Percentiles rank a stretch among this genome's conserved stretches.
These are phyloP conservation scores for Distichodus sexfasciatus DNA, from an alignment of 2,797 vertebrate species.

Conservation along the genomic window DNA sequence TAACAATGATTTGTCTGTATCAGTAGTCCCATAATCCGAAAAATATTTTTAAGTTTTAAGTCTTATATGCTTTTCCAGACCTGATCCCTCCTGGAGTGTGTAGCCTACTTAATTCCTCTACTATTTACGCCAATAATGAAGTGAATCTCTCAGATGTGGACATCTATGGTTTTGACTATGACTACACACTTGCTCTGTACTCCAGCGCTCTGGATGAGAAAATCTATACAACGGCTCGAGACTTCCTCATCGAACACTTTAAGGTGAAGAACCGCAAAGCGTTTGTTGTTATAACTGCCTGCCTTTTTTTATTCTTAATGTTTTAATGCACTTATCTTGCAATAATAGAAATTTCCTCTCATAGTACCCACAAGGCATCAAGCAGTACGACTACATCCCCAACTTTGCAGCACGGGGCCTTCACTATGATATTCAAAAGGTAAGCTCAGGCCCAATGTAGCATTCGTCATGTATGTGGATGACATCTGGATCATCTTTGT, in stretches of 20 bases:
- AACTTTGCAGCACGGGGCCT: constrained; percentile 81
- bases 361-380: constrained; percentile 78
- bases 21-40: no score
- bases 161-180: constrained; percentile 85
- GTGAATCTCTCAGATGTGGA: constrained; percentile 76
- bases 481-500: not conserved
- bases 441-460: constrained; percentile 35
- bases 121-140: constrained; percentile 84
- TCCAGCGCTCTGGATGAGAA: constrained; percentile 73
- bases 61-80: no score
- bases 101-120: constrained; percentile 73
- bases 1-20: no score
- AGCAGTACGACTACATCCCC: constrained; percentile 78
- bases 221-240: constrained; percentile 76
- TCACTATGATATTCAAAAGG: constrained; percentile 87
- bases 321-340: no score
- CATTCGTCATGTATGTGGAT: not conserved
- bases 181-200: constrained; percentile 82
- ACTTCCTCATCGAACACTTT: constrained; percentile 77
- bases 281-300: no score
- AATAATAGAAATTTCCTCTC: not conserved
- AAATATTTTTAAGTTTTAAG: no score
- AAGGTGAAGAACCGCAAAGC: constrained; percentile 71
- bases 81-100: constrained; percentile 81
- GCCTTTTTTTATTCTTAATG: no score